phyloP scores from a whole-genome alignment of 1,140 invertebrate species.

The Zophobas atratus region DNA sequence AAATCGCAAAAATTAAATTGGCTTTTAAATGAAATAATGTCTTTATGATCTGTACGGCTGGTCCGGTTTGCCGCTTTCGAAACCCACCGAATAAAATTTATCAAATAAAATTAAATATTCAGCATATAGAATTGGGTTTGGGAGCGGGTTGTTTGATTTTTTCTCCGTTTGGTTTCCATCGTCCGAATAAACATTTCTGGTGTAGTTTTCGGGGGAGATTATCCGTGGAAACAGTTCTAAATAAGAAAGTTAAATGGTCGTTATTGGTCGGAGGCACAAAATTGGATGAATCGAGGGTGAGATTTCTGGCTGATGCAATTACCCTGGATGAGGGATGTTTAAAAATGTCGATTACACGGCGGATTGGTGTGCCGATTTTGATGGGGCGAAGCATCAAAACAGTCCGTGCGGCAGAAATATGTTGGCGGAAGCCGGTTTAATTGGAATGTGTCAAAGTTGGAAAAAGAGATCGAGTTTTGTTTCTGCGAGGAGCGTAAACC shows the following conservation, averaged over 20 bases:
- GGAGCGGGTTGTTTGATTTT: slow-evolving; percentile 1
- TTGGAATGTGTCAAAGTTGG: slow-evolving; percentile 46
- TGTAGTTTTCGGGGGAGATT: slow-evolving; percentile 10
- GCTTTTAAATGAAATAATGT: no score
- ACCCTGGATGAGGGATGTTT: slow-evolving; percentile 28
- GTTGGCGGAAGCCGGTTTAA: slow-evolving; percentile 29
- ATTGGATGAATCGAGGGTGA: slow-evolving; percentile 30
- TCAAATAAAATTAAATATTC: slow-evolving; percentile 41
- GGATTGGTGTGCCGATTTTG: slow-evolving; percentile 33
- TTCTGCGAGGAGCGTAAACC: slow-evolving; percentile 31
- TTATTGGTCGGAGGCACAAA: slow-evolving; percentile 32
- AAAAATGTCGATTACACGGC: slow-evolving; percentile 40
- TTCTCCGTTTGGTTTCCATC: slow-evolving; percentile 10
- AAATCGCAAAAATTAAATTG: no score
- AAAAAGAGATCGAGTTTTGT: slow-evolving; percentile 30
- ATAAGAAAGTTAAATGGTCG: slow-evolving; percentile 40
- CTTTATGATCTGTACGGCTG: slow-evolving; percentile 23
- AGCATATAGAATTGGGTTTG: slow-evolving; percentile 28
- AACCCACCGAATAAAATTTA: slow-evolving; percentile 33
- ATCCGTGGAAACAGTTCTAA: slow-evolving; percentile 2
- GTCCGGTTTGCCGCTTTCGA: slow-evolving; percentile 17
- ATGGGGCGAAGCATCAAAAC: slow-evolving; percentile 20
- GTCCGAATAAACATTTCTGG: slow-evolving; percentile 5
- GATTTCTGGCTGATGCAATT: slow-evolving; percentile 35
- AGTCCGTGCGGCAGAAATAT: slow-evolving; percentile 8